Evolutionary conservation across 1,140 invertebrate genomes (phyloP).

Genomic region (Diploscapter pachys): DNA sequence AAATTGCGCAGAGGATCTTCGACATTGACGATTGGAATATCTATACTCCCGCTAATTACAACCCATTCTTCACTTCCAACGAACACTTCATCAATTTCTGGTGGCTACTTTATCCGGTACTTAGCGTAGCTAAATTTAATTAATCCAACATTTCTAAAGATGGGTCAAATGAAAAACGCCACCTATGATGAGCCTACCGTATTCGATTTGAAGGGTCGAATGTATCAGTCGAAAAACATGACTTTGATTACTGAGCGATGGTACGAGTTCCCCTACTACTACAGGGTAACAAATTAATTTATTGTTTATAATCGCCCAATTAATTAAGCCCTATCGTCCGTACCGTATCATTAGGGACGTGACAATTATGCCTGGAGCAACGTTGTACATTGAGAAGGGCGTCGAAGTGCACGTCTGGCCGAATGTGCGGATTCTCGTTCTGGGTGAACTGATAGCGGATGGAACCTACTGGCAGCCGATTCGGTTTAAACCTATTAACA

Average conservation of each 20-base stretch:
- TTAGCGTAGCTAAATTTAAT: slow-evolving; percentile 6
- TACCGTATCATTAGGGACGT: slow-evolving; percentile 69
- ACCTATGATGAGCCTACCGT: slow-evolving; percentile 52
- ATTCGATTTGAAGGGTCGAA: slow-evolving; percentile 74
- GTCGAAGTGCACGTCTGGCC: slow-evolving; percentile 89
- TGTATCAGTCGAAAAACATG: slow-evolving; percentile 73
- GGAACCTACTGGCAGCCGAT: slow-evolving; percentile 78
- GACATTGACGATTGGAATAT: slow-evolving; percentile 99
- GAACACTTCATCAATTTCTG: slow-evolving; percentile 67
- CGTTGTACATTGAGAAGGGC: slow-evolving; percentile 80
- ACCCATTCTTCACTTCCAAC: slow-evolving; percentile 72
- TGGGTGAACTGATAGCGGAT: slow-evolving; percentile 81
- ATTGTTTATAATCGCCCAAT: slow-evolving; percentile 14
- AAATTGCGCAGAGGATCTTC: slow-evolving; percentile 82
- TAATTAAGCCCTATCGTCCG: slow-evolving; percentile 53
- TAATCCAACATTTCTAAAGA: slow-evolving; percentile 1
- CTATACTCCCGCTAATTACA: slow-evolving; percentile 83
- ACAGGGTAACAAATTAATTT: slow-evolving; percentile 27
- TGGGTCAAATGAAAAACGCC: slow-evolving; percentile 52
- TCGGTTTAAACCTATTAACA: slow-evolving; percentile 67
- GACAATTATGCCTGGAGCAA: slow-evolving; percentile 87
- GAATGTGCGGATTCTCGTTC: slow-evolving; percentile 90
- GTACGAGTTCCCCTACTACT: slow-evolving; percentile 42
- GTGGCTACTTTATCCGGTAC: slow-evolving; percentile 60
- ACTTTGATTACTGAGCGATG: slow-evolving; percentile 59